Base-by-base conservation (phyloP, 2,797 vertebrate genomes). In the Silurus aristotelis region DNA sequence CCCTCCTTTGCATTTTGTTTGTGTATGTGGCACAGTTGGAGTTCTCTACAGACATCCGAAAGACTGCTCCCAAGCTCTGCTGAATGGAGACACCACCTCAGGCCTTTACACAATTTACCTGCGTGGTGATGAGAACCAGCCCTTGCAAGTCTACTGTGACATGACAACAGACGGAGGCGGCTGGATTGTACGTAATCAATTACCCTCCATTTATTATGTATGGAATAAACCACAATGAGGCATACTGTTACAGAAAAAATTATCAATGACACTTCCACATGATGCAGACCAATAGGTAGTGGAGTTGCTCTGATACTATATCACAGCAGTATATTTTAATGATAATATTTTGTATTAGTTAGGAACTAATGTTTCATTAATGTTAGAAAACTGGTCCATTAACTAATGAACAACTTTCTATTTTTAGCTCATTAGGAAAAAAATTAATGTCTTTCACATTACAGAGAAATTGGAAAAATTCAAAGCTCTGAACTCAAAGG, bases 91-190 rank as follows among this genome's bases (percentile, higher is more conserved):
- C 84, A 92, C 92, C 1, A 87, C 93, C 56, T 96, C 97, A 4
- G 97, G 96, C 43, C 85, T 97, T 84, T 96, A 98, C 90, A 98
- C 96, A 0, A 91, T 99, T 86, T 99, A 97, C 82, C 84, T 97
- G 89, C 94, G 96, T 0, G 97, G 97, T 25, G 94, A 98, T 76
- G 96, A 96, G 90, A 91, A 88, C 75, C 97, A 97, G 91, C 93
- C 96, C 0, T 73, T 97, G 80, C 95, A 98, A 87, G 98, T 98
- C 71, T 98, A 93, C 94, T 99, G 98, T 0, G 98, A 99, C 93
- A 99, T 99, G 98, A 92, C 38, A 70, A 95, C 96, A 0, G 98
- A 99, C 0, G 97, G 97, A 3, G 98, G 98, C 0, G 98, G 98
- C 89, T 99, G 98, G 98, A 97, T 99, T 0, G 98, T 99, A 93